Evolutionary conservation across 2,113 vertebrate genomes (phyloP).

Genomic region (Odobenus rosmarus): DNA sequence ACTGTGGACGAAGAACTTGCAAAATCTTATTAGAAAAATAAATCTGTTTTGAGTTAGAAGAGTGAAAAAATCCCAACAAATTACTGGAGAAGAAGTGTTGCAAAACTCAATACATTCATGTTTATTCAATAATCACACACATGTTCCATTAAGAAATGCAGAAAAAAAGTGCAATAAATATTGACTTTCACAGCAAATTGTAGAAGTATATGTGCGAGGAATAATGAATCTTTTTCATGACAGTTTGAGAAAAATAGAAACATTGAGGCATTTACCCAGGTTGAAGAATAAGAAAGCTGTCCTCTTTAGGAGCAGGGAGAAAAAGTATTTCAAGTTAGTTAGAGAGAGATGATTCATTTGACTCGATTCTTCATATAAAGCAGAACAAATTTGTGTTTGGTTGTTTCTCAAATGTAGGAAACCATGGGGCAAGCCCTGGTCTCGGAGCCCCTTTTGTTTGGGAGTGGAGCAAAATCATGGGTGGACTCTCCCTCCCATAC

Average conservation of each 20-base stretch:
- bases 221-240: conserved; percentile 74
- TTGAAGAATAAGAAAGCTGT: conserved; percentile 71
- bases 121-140: conserved; percentile 83
- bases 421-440: not conserved
- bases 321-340: conserved; percentile 31
- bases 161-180: conserved; percentile 81
- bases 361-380: not conserved
- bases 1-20: conserved; percentile 66
- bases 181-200: conserved; percentile 81
- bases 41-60: conserved; percentile 82
- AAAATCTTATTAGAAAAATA: conserved; percentile 83
- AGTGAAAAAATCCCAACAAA: conserved; percentile 77
- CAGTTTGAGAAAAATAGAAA: conserved; percentile 75
- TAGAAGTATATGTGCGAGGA: conserved; percentile 71
- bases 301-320: conserved; percentile 34
- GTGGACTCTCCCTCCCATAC: not conserved
- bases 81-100: conserved; percentile 76
- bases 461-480: not conserved
- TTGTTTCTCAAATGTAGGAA: not conserved
- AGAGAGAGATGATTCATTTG: conserved; percentile 37
- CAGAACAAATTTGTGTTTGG: not conserved
- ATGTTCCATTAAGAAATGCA: conserved; percentile 83
- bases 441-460: not conserved
- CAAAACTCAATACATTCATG: conserved; percentile 83
- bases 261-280: conserved; percentile 56